Evolutionary conservation across 2,797 vertebrate genomes (phyloP), one percentile per base, ranked within the genome.

Genomic region (Coccyzus lansbergi): DNA sequence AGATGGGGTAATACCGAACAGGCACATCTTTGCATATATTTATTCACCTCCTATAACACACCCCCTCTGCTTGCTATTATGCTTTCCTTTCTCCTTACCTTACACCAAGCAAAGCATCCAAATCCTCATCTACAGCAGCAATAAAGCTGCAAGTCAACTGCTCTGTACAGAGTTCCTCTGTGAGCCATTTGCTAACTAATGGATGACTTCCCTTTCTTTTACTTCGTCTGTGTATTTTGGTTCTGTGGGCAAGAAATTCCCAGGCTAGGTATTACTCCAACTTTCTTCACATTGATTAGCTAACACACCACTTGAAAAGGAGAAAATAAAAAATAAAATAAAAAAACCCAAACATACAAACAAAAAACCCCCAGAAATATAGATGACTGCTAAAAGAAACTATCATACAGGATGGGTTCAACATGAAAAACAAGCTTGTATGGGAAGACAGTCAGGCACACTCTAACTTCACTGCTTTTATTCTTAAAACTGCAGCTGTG

Each of bases 391-490:
- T 82, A 44, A 59, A 86, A 72, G n/a, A 49, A 90, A 75, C 36
- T 64, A 76, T 46, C 24, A 3, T 14, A 64, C 1, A 77, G 26
- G 31, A 79, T 49, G 17, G 22, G 88, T 26, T 26, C 33, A 0
- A 80, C 21, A 71, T 14, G 13, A 86, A 91, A 68, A 89, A 65
- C 18, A 55, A 86, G 20, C 14, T 44, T 40, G 25, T 20, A 48
- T 65, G 58, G 72, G 74, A 83, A 29, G 69, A 86, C 5, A 58
- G 79, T 69, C 82, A 95, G 82, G 90, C 56, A 77, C 28, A 53
- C 21, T 75, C 72, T 17, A 49, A 49, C 51, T 81, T 94, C 82
- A 70, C 71, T 84, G 62, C 62, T 86, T 93, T 90, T 91, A 76
- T 53, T 79, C 36, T 78, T 86, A 94, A 82, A 44, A 63, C 74